Evolutionary conservation across 53 echinoderm and acorn worm species (phyloP).

Genomic region (Temnopleurus reevesii): DNA sequence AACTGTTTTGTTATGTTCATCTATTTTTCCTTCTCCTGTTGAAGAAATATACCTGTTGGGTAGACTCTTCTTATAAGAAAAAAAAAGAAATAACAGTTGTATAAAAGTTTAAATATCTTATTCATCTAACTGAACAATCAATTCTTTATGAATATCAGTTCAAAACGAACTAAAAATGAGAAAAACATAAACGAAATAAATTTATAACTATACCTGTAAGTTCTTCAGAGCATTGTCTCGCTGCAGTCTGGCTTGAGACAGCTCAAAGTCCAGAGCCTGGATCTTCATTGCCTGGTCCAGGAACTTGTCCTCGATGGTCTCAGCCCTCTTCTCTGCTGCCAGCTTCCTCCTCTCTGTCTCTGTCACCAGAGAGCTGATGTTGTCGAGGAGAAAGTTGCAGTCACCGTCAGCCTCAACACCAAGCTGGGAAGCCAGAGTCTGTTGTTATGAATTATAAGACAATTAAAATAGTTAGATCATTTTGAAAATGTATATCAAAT

Average conservation of each 20-base stretch:
- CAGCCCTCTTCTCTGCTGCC: not conserved
- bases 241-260: slow-evolving; percentile 7
- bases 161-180: no score
- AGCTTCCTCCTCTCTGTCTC: not conserved
- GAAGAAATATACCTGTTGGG: no score
- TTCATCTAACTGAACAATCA: no score
- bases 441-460: not conserved
- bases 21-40: no score
- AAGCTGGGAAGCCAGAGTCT: not conserved
- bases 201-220: not conserved
- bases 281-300: not conserved
- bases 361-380: slow-evolving; percentile 5
- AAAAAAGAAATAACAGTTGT: no score
- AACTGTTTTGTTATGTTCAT: no score
- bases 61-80: no score
- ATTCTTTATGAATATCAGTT: no score
- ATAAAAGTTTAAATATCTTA: no score
- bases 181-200: no score
- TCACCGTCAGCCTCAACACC: not conserved
- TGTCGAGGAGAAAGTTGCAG: not conserved
- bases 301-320: not conserved
- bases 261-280: slow-evolving; percentile 6
- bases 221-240: not conserved
- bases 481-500: no score
- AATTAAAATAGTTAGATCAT: not conserved